Evolutionary conservation across 1,140 invertebrate species (phyloP).

Genomic region (Eupristina koningsbergeri): DNA sequence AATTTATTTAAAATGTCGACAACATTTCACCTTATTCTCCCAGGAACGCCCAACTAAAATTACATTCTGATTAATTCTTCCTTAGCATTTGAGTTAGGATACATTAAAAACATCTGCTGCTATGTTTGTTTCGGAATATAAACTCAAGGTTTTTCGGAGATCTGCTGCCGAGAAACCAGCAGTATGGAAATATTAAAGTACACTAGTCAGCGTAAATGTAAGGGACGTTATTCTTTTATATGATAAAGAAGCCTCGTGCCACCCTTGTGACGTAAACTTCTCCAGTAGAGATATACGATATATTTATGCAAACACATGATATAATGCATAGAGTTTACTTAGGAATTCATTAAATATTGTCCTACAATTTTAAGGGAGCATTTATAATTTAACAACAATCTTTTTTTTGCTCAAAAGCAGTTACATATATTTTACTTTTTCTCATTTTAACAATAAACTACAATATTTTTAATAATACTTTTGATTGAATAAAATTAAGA

Average conservation of each 20-base stretch:
- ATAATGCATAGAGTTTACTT: background rate
- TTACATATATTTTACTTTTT: too few species aligned
- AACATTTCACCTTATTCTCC: background rate
- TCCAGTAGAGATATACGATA: background rate
- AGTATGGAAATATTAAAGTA: conserved; percentile 25
- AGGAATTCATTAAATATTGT: background rate
- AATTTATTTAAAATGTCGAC: too few species aligned
- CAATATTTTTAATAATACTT: too few species aligned
- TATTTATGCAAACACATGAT: background rate
- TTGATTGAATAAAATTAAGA: too few species aligned
- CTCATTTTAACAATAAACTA: too few species aligned
- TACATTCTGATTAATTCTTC: background rate
- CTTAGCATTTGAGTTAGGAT: background rate
- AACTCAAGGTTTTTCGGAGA: background rate
- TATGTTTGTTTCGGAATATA: conserved; percentile 30
- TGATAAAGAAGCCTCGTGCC: background rate
- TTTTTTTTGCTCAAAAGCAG: too few species aligned
- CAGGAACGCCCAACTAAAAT: background rate
- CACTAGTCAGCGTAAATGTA: background rate
- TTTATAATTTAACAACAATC: too few species aligned
- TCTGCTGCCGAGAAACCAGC: too few species aligned
- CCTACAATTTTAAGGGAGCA: background rate
- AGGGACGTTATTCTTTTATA: background rate
- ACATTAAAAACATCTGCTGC: conserved; percentile 43
- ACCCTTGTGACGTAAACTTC: background rate